A percentile compares a stretch with the other conserved stretches of the same genome.
Conservation (phyloP, 2,888 invertebrate genomes). For the Perizoma flavofasciatum region DNA sequence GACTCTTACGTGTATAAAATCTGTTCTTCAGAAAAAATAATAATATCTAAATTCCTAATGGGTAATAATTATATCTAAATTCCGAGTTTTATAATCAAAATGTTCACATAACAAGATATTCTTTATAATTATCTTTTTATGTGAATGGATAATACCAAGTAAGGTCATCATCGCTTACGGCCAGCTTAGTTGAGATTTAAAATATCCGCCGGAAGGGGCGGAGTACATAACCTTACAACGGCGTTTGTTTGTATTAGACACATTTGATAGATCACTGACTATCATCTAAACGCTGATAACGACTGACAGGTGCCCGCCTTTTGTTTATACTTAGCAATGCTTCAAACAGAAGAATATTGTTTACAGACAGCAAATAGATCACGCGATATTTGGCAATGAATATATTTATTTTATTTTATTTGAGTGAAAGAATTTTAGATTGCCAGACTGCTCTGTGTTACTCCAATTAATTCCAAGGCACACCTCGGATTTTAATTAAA, state of each 20-base stretch:
- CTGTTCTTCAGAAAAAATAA: no score
- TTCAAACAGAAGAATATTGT: conserved; percentile 18
- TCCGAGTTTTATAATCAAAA: conserved; percentile 6
- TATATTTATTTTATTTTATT: no score
- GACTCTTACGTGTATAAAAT: no score
- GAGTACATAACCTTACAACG: conserved; percentile 55
- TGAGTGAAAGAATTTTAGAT: no score
- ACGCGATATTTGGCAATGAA: no score
- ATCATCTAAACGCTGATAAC: conserved; percentile 56
- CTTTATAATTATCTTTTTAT: conserved; percentile 46
- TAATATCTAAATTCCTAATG: conserved; percentile 15
- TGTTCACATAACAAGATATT: no score
- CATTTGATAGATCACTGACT: conserved; percentile 16
- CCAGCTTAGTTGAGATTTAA: conserved; percentile 49
- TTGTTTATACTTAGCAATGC: conserved; percentile 58
- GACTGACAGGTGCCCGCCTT: conserved; percentile 57
- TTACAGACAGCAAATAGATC: no score
- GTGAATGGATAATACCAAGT: conserved; percentile 46
- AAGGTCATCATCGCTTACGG: conserved; percentile 47
- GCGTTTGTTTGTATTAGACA: conserved; percentile 39
- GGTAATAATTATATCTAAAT: conserved; percentile 10
- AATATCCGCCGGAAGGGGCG: conserved; percentile 59
- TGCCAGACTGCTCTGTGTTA: background rate
- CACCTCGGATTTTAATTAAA: conserved; percentile 17
- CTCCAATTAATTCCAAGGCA: conserved; percentile 30